phyloP scores from a whole-genome alignment of 2,797 vertebrate genomes.

The Bovichtus diacanthus region DNA sequence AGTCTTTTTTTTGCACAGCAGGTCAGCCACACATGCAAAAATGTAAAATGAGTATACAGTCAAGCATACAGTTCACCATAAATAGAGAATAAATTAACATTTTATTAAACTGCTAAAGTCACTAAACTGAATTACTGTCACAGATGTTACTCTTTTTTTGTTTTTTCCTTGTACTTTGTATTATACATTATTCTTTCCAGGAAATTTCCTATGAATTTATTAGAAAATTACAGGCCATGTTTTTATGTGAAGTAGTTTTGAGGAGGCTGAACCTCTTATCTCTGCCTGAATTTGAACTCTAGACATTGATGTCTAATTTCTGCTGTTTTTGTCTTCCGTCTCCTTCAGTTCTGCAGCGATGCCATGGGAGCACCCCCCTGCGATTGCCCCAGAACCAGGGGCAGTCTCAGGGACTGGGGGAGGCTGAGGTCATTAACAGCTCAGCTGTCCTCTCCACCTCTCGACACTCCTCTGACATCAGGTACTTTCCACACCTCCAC shows the following conservation, averaged over 20 bases:
- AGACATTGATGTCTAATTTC: not conserved
- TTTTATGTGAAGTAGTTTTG: not conserved
- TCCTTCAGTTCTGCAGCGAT: slow-evolving; percentile 78
- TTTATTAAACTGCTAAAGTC: not conserved
- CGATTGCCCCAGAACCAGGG: slow-evolving; percentile 80
- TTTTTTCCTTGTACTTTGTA: too few species aligned
- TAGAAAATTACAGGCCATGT: not conserved
- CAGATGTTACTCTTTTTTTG: not conserved
- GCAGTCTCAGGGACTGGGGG: slow-evolving; percentile 33
- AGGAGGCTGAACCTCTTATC: not conserved
- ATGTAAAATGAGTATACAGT: not conserved
- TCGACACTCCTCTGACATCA: slow-evolving; percentile 70
- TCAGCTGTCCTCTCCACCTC: slow-evolving; percentile 77
- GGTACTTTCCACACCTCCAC: slow-evolving; percentile 56
- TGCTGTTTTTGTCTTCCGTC: not conserved
- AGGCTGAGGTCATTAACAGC: slow-evolving; percentile 83
- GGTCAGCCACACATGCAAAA: not conserved
- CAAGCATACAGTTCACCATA: not conserved
- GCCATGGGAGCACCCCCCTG: slow-evolving; percentile 70
- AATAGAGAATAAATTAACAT: not conserved
- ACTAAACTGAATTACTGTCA: not conserved
- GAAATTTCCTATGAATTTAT: not conserved
- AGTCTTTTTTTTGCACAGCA: not conserved
- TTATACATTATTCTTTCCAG: not conserved
- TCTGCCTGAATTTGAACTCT: not conserved